phyloP scores from a whole-genome alignment of 2,113 vertebrate species.

The Urocolius indicus region DNA sequence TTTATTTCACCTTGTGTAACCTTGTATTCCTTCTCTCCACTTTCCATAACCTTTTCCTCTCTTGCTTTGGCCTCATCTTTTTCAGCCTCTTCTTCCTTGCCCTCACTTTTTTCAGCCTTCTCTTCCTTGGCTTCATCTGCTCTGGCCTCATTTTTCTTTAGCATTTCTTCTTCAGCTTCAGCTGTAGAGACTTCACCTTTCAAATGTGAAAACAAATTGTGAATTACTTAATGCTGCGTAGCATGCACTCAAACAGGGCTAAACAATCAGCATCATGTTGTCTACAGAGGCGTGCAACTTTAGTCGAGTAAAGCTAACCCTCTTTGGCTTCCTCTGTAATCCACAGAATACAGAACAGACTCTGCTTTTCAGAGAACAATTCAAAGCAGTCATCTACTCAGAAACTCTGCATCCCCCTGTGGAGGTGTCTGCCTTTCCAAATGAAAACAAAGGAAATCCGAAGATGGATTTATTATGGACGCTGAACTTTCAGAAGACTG shows the following conservation, averaged over 20 bases:
- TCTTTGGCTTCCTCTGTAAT: not conserved
- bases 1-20: not conserved
- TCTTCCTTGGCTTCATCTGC: not conserved
- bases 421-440: not conserved
- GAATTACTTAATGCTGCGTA: not conserved
- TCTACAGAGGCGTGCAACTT: not conserved
- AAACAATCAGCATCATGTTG: not conserved
- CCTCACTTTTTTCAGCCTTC: not conserved
- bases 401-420: not conserved
- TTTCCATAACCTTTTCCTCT: not conserved
- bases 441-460: not conserved
- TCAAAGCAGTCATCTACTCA: not conserved
- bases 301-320: not conserved
- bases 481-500: not conserved
- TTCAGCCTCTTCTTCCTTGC: not conserved
- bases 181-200: not conserved
- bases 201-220: constrained; percentile 4
- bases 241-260: not conserved
- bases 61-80: not conserved
- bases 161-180: not conserved
- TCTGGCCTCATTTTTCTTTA: not conserved
- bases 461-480: not conserved
- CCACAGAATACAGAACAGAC: not conserved
- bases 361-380: not conserved
- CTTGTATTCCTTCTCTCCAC: not conserved